phyloP scores from a whole-genome alignment of 2,888 invertebrate genomes.

The Proisotoma minuta region DNA sequence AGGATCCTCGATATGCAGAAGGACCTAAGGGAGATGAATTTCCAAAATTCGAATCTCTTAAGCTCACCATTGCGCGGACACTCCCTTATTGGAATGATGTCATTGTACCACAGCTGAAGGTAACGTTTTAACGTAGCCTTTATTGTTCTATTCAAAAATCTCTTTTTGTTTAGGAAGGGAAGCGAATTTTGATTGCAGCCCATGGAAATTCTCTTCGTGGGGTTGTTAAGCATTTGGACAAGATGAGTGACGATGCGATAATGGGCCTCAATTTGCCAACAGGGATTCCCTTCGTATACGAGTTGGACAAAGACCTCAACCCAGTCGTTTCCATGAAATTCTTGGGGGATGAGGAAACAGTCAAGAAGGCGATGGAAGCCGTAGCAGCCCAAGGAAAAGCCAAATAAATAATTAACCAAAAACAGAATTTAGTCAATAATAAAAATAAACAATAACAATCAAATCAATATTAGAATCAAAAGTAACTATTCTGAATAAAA shows the following conservation, averaged over 20 bases:
- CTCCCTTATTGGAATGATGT: slow-evolving; percentile 81
- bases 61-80: slow-evolving; percentile 73
- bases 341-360: slow-evolving; percentile 70
- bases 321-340: slow-evolving; percentile 68
- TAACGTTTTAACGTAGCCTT: too few species aligned
- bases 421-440: too few species aligned
- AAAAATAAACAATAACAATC: too few species aligned
- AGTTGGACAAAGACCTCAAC: slow-evolving; percentile 65
- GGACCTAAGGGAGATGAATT: slow-evolving; percentile 68
- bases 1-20: slow-evolving; percentile 66
- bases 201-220: slow-evolving; percentile 83
- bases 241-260: slow-evolving; percentile 65
- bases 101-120: slow-evolving; percentile 76
- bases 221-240: slow-evolving; percentile 79
- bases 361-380: slow-evolving; percentile 69
- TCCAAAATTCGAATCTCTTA: slow-evolving; percentile 76
- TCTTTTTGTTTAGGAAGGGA: slow-evolving; percentile 57
- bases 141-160: too few species aligned
- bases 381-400: slow-evolving; percentile 75
- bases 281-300: slow-evolving; percentile 74
- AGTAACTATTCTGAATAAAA: too few species aligned
- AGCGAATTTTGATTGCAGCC: slow-evolving; percentile 73
- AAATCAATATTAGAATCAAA: too few species aligned
- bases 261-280: slow-evolving; percentile 73
- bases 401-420: slow-evolving; percentile 59